Percentiles rank a stretch among this genome's conserved stretches.
phyloP scores from a whole-genome alignment of 2,113 vertebrate species.

The Girardinichthys multiradiatus region DNA sequence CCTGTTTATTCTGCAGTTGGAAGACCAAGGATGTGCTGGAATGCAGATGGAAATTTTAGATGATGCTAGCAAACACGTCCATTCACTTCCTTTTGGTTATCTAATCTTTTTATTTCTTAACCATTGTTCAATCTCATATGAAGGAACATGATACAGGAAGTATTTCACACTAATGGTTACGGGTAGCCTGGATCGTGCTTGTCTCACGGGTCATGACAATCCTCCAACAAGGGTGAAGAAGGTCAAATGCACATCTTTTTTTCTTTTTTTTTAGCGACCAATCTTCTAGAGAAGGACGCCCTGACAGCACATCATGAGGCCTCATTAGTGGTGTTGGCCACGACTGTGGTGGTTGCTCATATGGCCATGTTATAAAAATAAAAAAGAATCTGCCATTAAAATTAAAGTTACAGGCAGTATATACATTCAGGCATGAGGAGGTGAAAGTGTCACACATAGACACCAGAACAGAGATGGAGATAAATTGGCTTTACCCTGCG shows the following conservation, averaged over 20 bases:
- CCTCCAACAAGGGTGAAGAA: constrained; percentile 13
- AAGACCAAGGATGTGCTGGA: constrained; percentile 22
- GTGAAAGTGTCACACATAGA: constrained; percentile 1
- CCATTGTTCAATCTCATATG: neutral
- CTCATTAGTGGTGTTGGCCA: constrained; percentile 46
- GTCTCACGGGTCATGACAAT: neutral
- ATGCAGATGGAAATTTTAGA: constrained; percentile 18
- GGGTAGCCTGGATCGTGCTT: constrained; percentile 4
- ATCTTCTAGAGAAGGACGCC: constrained; percentile 12
- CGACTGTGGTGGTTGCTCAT: neutral
- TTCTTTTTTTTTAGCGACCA: constrained; percentile 28
- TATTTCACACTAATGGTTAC: constrained; percentile 5
- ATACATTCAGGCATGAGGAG: neutral
- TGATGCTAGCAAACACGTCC: neutral
- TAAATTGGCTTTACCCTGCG: neutral
- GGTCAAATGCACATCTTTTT: constrained; percentile 26
- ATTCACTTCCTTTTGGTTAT: too few relatives aligned
- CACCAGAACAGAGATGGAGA: neutral
- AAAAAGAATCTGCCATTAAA: neutral
- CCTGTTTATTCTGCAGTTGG: constrained; percentile 43
- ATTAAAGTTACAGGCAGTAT: neutral
- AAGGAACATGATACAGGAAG: neutral
- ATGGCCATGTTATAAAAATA: neutral
- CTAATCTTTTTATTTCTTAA: neutral
- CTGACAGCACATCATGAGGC: constrained; percentile 40